Percentiles rank a stretch among this genome's conserved stretches.
Conservation (phyloP, 2,888 invertebrate genomes). For the Stenurella melanura region DNA sequence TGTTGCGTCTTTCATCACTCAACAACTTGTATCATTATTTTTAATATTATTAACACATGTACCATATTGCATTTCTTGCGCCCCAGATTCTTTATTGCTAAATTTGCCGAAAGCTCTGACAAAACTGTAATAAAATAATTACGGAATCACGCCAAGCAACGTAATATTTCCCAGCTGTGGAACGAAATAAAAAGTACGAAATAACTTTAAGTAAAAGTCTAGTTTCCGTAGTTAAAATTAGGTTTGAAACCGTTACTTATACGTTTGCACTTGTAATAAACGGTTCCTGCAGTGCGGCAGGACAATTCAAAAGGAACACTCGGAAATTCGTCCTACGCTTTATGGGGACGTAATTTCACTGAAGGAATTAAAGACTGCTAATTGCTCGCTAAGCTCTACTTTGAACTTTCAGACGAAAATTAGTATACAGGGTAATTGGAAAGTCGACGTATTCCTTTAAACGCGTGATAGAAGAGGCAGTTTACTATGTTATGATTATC, state of each 20-base stretch:
- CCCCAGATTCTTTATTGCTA: background rate
- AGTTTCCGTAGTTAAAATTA: slow-evolving; percentile 27
- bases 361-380: background rate
- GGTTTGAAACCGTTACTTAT: slow-evolving; percentile 23
- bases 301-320: background rate
- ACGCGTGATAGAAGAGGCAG: too few species aligned
- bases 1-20: too few species aligned
- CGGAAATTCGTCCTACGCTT: slow-evolving; percentile 1
- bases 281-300: slow-evolving; percentile 31
- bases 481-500: too few species aligned
- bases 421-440: too few species aligned
- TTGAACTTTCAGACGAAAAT: background rate
- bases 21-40: too few species aligned
- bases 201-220: slow-evolving; percentile 15
- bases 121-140: background rate
- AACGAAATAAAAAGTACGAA: slow-evolving; percentile 7
- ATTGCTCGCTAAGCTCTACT: background rate
- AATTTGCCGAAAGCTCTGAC: background rate
- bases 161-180: slow-evolving; percentile 1
- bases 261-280: slow-evolving; percentile 28
- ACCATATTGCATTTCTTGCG: background rate
- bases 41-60: too few species aligned
- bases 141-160: background rate
- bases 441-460: too few species aligned
- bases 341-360: background rate